Percentiles rank a stretch among this genome's conserved stretches.
Conservation (phyloP, 2,888 invertebrate genomes). For the Ligdia adustata region DNA sequence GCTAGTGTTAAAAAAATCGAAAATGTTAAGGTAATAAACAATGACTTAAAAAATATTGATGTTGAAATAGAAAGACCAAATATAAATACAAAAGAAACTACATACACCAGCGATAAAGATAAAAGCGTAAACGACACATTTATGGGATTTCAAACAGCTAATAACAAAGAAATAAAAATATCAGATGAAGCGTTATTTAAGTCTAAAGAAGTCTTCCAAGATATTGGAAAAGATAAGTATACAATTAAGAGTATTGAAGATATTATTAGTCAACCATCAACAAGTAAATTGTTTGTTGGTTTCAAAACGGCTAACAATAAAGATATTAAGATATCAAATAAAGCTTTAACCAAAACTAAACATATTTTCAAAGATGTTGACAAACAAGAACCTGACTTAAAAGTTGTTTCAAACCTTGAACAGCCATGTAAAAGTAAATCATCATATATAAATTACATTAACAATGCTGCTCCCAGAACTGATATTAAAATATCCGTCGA, state of each 20-base stretch:
- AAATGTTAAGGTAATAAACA: too few relatives aligned
- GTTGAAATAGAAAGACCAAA: constrained; percentile 1
- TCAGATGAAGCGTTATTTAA: constrained; percentile 51
- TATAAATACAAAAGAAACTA: not conserved
- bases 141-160: constrained; percentile 54
- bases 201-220: constrained; percentile 49
- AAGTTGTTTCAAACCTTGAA: too few relatives aligned
- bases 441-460: too few relatives aligned
- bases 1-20: constrained; percentile 58
- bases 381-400: too few relatives aligned
- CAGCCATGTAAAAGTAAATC: too few relatives aligned
- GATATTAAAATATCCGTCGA: too few relatives aligned
- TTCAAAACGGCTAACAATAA: constrained; percentile 38
- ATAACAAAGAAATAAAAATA: constrained; percentile 45
- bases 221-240: constrained; percentile 34
- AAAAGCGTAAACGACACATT: constrained; percentile 6
- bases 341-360: too few relatives aligned
- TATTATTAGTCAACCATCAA: constrained; percentile 15
- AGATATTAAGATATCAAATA: not conserved
- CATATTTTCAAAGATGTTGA: constrained; percentile 12
- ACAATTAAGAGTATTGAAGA: not conserved
- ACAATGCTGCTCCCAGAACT: too few relatives aligned
- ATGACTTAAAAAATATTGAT: constrained; percentile 33
- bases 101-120: not conserved
- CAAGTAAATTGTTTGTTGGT: constrained; percentile 38